A percentile compares a stretch with the other conserved stretches of the same genome.
Conservation (phyloP, 2,888 invertebrate species). For the Crematogaster levior region DNA sequence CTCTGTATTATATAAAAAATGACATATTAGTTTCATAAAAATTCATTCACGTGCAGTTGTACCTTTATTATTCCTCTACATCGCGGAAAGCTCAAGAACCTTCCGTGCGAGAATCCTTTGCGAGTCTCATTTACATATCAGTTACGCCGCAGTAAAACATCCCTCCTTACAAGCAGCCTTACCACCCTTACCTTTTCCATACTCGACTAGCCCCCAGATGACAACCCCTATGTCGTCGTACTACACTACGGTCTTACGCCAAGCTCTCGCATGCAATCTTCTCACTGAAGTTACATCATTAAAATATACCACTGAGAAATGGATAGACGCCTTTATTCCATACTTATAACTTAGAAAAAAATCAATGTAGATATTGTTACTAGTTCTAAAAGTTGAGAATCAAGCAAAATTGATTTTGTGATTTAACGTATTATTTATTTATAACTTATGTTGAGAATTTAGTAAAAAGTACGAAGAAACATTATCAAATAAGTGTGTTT, state of each 20-base stretch:
- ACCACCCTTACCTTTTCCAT: slow-evolving; percentile 38
- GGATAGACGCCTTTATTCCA: slow-evolving; percentile 4
- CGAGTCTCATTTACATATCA: slow-evolving; percentile 74
- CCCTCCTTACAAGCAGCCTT: slow-evolving; percentile 51
- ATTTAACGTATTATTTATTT: not conserved
- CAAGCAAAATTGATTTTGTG: not conserved
- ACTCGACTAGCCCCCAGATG: slow-evolving; percentile 11
- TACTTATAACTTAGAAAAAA: not conserved
- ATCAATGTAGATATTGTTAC: not conserved
- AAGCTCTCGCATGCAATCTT: slow-evolving; percentile 45
- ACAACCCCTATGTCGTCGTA: slow-evolving; percentile 12
- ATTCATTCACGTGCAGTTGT: slow-evolving; percentile 9
- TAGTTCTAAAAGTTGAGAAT: not conserved
- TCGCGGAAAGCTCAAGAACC: slow-evolving; percentile 10
- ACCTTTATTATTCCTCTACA: slow-evolving; percentile 17
- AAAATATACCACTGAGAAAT: slow-evolving; percentile 32
- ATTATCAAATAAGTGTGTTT: not conserved
- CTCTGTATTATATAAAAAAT: not conserved
- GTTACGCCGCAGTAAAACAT: slow-evolving; percentile 68
- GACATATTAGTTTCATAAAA: slow-evolving; percentile 10
- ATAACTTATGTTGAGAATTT: not conserved
- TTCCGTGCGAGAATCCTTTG: slow-evolving; percentile 38
- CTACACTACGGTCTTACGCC: slow-evolving; percentile 4
- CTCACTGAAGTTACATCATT: slow-evolving; percentile 33
- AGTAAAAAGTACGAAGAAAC: not conserved